A percentile compares a stretch with the other conserved stretches of the same genome.
These are phyloP conservation scores for Pelmatolapia mariae DNA, from an alignment of 2,113 vertebrate species.

Conservation along the genomic window DNA sequence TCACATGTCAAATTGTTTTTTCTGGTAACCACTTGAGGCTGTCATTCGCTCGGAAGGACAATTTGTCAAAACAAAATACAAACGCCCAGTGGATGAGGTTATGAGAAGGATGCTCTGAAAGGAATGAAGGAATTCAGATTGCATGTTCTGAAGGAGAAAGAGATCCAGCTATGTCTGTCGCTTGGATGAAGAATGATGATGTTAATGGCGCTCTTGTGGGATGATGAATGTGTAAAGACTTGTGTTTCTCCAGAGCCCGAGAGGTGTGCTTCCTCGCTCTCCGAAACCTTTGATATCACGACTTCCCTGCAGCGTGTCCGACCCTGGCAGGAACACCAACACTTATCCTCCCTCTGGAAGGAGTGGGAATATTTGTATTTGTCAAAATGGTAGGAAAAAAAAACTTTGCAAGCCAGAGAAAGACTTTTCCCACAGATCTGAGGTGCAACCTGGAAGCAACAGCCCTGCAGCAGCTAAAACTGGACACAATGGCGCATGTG, in stretches of 20 bases:
- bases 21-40: conserved; percentile 27
- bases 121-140: conserved; percentile 29
- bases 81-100: neutral
- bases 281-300: conserved; percentile 10
- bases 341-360: conserved; percentile 33
- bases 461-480: neutral
- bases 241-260: conserved; percentile 10
- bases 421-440: conserved; percentile 1
- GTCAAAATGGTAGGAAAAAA: conserved; percentile 21
- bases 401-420: neutral
- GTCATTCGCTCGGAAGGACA: neutral
- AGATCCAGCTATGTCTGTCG: neutral
- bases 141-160: neutral
- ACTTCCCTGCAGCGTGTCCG: neutral
- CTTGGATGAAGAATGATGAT: neutral
- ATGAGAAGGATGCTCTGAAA: conserved; percentile 10
- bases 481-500: neutral
- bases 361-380: conserved; percentile 43
- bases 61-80: neutral
- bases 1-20: neutral
- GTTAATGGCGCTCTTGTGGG: conserved; percentile 19
- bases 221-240: conserved; percentile 40
- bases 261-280: conserved; percentile 16
- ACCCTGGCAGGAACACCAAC: conserved; percentile 1
- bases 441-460: neutral